Base-by-base conservation (phyloP, 2,888 invertebrate genomes). In the Drosophila villosipedis region DNA sequence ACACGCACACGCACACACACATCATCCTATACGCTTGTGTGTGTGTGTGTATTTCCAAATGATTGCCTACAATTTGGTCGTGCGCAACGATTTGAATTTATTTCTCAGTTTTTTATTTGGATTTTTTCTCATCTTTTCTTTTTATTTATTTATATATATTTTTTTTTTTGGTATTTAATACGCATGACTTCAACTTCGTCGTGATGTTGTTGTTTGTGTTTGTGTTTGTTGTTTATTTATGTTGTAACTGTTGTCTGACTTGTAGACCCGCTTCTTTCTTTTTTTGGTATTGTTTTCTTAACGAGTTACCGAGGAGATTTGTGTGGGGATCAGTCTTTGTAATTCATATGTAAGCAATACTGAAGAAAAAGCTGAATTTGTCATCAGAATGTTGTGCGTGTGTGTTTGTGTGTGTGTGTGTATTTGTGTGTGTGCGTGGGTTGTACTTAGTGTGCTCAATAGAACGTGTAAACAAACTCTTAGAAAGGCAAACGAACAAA, bases 21-120 rank as follows among this genome's bases (percentile, higher is more conserved):
- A 25, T 35, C 55, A 58, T 49, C 22, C 14, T 25, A 22, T 22
- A 30, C 63, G 43, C 55, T 31, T 30, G 43, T 68, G 52, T 68
- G 60, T 28, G 28, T 3, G 28, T 76, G 62, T 83, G 57, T 73
- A 63, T 85, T 85, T 89, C 82, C 89, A 82, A 85, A 74, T 83
- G 84, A 85, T 85, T 85, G 86, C 78, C 86, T 85, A 83, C 89
- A 83, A 85, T 85, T 85, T 86, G 73, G 82, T 84, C 88, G 86
- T 85, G 89, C 84, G 89, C 80, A 83, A 82, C 82, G 89, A 83
- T 85, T 85, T 83, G 64, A 69, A 75, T 75, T 73, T 80, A 57
- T 73, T 73, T 59, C 7, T 37, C 60, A 54, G 58, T 59, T 74
- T 70, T 67, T 52, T 68, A 59, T 55, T 58, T 31, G 31, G 31